A percentile compares a stretch with the other conserved stretches of the same genome.
These are phyloP conservation scores for Alosa sapidissima DNA, from an alignment of 2,797 vertebrate species.

Conservation along the genomic window DNA sequence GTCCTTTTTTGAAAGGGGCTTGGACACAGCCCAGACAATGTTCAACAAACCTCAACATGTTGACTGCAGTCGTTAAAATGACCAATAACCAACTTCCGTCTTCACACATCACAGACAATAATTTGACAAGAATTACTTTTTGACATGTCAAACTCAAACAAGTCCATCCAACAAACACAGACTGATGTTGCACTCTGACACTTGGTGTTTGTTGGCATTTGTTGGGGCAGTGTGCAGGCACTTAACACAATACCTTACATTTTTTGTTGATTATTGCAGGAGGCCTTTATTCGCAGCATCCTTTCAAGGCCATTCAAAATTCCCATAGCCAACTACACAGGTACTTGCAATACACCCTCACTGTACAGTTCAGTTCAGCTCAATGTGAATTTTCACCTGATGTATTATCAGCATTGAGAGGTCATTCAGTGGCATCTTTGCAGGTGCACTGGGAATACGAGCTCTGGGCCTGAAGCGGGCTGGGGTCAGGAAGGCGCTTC, in stretches of 20 bases:
- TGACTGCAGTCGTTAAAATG: too few relatives aligned
- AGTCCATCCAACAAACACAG: too few relatives aligned
- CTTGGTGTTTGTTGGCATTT: too few relatives aligned
- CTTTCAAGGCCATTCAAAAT: conserved; percentile 96
- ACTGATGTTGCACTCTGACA: too few relatives aligned
- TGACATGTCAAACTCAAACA: too few relatives aligned
- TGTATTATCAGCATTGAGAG: not conserved
- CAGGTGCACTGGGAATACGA: conserved; percentile 84
- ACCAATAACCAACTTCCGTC: too few relatives aligned
- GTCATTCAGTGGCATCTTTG: not conserved
- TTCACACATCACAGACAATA: too few relatives aligned
- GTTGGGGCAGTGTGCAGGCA: too few relatives aligned
- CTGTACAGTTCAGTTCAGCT: not conserved
- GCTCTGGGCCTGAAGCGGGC: conserved; percentile 87
- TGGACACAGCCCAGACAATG: too few relatives aligned
- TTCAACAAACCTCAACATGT: too few relatives aligned
- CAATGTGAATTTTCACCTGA: not conserved
- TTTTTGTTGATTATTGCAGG: conserved; percentile 70
- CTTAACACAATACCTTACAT: not conserved
- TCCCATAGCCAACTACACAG: conserved; percentile 94
- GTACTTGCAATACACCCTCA: conserved; percentile 63
- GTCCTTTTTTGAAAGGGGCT: not conserved
- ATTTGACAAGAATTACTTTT: too few relatives aligned
- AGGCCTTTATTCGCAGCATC: conserved; percentile 93
- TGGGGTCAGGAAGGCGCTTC: conserved; percentile 87